Evolutionary conservation across 2,113 vertebrate genomes (phyloP).

Genomic region (Oxygymnocypris stewartii): DNA sequence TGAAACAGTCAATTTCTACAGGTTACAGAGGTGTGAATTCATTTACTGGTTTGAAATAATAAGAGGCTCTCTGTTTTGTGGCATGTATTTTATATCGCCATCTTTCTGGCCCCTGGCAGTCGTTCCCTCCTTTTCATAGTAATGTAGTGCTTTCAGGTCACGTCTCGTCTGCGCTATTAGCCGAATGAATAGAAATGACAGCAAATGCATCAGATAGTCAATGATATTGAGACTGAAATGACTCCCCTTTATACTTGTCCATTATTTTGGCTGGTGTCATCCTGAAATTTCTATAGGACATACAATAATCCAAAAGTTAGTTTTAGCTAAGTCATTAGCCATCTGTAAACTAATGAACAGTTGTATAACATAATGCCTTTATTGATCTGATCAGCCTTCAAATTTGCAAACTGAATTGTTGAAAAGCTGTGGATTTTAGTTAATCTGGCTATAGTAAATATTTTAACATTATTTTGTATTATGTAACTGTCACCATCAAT

Average conservation of each 20-base stretch:
- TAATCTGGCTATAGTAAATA: background rate
- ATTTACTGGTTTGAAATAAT: conserved; percentile 8
- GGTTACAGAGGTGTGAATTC: conserved; percentile 7
- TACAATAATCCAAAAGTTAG: background rate
- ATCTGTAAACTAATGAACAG: background rate
- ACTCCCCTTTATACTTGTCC: background rate
- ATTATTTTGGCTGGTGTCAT: background rate
- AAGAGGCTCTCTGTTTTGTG: background rate
- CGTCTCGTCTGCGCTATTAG: background rate
- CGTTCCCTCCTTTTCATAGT: conserved; percentile 12
- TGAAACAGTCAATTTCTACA: background rate
- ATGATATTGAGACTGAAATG: background rate
- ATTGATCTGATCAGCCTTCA: background rate
- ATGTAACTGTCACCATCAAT: background rate
- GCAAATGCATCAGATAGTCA: conserved; percentile 10
- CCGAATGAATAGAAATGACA: conserved; percentile 13
- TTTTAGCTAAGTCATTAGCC: background rate
- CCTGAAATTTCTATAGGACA: background rate
- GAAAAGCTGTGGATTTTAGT: background rate
- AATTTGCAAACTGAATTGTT: background rate
- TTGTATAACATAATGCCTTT: background rate
- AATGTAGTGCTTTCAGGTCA: conserved; percentile 16
- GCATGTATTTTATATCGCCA: conserved; percentile 16
- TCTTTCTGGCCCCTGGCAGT: conserved; percentile 9
- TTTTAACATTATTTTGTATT: background rate